These are phyloP conservation scores for Anguilla japonica DNA, from an alignment of 2,113 vertebrate species.

Conservation along the genomic window DNA sequence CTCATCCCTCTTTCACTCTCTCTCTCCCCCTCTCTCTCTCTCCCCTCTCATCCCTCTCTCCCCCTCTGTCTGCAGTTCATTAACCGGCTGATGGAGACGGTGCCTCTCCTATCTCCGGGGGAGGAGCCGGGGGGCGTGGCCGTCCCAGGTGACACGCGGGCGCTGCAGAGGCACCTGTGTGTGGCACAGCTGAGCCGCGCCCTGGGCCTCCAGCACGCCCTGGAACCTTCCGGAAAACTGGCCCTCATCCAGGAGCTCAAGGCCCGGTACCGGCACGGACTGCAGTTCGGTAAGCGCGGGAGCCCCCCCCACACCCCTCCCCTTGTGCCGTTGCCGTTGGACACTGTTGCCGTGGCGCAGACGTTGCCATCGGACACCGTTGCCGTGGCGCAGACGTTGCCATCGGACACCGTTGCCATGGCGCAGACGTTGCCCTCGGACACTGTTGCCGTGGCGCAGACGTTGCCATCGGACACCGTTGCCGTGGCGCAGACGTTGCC, in stretches of 20 bases:
- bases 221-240: constrained; percentile 79
- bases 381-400: no score
- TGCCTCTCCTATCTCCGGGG: constrained; percentile 60
- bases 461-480: no score
- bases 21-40: not conserved
- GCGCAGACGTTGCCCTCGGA: no score
- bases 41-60: constrained; percentile 4
- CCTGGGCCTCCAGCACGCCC: constrained; percentile 83
- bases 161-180: constrained; percentile 91
- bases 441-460: not conserved
- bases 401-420: no score
- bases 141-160: constrained; percentile 82
- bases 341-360: no score
- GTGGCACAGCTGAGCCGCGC: constrained; percentile 85
- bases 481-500: no score
- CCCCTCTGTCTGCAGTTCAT: constrained; percentile 78
- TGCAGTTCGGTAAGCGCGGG: constrained; percentile 84
- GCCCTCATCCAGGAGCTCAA: constrained; percentile 80
- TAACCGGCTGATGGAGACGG: constrained; percentile 81
- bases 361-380: no score
- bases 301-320: no score
- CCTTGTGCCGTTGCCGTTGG: no score
- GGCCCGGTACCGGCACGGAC: constrained; percentile 84
- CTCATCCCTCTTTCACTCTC: no score
- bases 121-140: constrained; percentile 68